phyloP scores from a whole-genome alignment of 2,888 invertebrate species.

The Byasa hedistus region DNA sequence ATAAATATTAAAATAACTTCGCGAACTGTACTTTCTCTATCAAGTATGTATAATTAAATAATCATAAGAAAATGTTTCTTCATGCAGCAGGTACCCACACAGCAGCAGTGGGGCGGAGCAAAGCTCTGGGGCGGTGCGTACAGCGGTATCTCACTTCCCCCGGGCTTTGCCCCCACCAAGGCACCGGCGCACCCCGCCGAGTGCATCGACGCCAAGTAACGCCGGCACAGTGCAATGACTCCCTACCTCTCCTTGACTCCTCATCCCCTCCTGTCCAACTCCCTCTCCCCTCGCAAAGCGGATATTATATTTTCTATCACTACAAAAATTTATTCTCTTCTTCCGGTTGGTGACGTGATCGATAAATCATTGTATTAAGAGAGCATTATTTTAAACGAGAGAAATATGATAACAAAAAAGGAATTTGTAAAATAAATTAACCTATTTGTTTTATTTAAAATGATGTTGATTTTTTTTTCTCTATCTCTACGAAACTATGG shows the following conservation, averaged over 20 bases:
- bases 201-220: conserved; percentile 78
- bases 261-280: conserved; percentile 24
- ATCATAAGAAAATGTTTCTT: neutral
- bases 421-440: conserved; percentile 80
- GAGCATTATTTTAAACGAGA: conserved; percentile 77
- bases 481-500: conserved; percentile 37
- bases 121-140: conserved; percentile 47
- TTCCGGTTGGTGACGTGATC: conserved; percentile 70
- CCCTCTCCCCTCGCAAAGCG: conserved; percentile 31
- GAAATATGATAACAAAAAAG: conserved; percentile 79
- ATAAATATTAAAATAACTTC: too few relatives aligned
- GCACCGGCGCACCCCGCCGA: conserved; percentile 64
- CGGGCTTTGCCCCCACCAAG: conserved; percentile 72
- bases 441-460: conserved; percentile 77
- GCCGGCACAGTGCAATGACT: conserved; percentile 40
- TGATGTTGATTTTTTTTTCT: conserved; percentile 37
- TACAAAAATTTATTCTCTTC: conserved; percentile 50
- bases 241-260: conserved; percentile 1
- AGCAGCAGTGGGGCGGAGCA: conserved; percentile 37
- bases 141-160: conserved; percentile 64
- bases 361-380: conserved; percentile 79
- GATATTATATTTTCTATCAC: conserved; percentile 59
- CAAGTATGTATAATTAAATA: too few relatives aligned
- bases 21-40: too few relatives aligned
- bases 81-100: conserved; percentile 29